Evolutionary conservation across 1,140 invertebrate species (phyloP), one percentile per base, ranked within the genome.

Genomic region (Calliphora vicina): DNA sequence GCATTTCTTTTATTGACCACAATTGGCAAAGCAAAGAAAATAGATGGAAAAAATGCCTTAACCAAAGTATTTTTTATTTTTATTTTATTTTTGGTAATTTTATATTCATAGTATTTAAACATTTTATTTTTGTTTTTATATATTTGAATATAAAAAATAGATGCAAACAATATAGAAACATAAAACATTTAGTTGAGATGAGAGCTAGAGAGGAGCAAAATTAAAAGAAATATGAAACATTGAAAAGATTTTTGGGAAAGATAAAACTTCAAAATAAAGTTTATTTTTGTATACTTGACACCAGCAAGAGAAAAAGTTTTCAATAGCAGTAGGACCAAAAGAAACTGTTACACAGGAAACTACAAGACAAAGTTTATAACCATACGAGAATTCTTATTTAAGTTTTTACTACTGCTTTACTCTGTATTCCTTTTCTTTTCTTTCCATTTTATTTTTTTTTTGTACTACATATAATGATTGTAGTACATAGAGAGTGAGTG

Each of bases 341-440:
- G n/a, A n/a, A 57, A 57, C 15, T n/a, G 10, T 35, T 8, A 57
- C n/a, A 17, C n/a, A 67, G 61, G 20, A 67, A 67, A 67, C 61
- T 23, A 67, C 61, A 67, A 23, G 61, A 67, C 61, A 20, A 67
- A 67, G n/a, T 67, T 67, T 67, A 67, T n/a, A 67, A 67, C 61
- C 20, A 25, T 25, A 23, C n/a, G 20, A 23, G 20, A 25, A 67
- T 23, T 67, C 23, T 23, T 67, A 67, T 67, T 67, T 23, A 67
- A 23, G n/a, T 67, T 67, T 25, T 67, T 67, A 57, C 50, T 57
- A n/a, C 50, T 3, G 15, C 25, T 67, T 1, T 67, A 67, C 8
- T 67, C 61, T 67, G 9, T 25, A 25, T 67, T 67, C 17, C 5
- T 12, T 61, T 61, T 3, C n/a, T 61, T 3, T 61, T 61, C 3